Evolutionary conservation across 2,797 vertebrate species (phyloP), one percentile per base, ranked within the genome.

Genomic region (Notamacropus eugenii): DNA sequence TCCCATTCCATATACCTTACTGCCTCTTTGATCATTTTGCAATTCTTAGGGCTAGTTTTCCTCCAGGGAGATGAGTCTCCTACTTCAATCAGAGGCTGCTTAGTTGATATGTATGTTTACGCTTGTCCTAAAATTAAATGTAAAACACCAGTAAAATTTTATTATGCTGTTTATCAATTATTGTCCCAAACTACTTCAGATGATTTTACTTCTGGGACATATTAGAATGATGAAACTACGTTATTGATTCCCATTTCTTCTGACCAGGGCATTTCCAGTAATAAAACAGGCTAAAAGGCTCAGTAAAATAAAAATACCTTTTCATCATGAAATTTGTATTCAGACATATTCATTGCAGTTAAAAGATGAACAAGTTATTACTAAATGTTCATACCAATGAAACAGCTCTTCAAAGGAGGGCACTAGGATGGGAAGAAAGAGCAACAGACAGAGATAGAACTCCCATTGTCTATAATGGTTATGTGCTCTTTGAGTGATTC

Each of bases 351-450:
- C 97, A 96, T 95, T 97, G 96, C 96, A 97, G 96, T 97, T 97
- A 96, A 52, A 97, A 94, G 98, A 96, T 96, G 97, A 97, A 98
- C 98, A 97, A 97, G 97, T 98, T 96, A 97, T 94, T 96, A 98
- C 98, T 98, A 98, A 98, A 98, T 98, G 98, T 98, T 98, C 93
- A 98, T 98, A 96, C 94, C 94, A 93, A 57, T 95, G 98, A 97
- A 98, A 97, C 96, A 97, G 97, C 74, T 87, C 40, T 46, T 87
- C 40, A 87, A 50, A 87, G 40, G 1, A 87, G 67, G 67, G 67
- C 22, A 87, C 3, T 10, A 50, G 40, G 27, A 27, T 87, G 40
- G 22, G 40, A 46, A 27, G 40, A 87, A 87, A 87, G 9, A 87
- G 40, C 40, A 87, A 27, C 50, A 50, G 74, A 46, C 6, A 46